Evolutionary conservation across 2,797 vertebrate genomes (phyloP), one percentile per base, ranked within the genome.

Genomic region (Nothura maculosa): DNA sequence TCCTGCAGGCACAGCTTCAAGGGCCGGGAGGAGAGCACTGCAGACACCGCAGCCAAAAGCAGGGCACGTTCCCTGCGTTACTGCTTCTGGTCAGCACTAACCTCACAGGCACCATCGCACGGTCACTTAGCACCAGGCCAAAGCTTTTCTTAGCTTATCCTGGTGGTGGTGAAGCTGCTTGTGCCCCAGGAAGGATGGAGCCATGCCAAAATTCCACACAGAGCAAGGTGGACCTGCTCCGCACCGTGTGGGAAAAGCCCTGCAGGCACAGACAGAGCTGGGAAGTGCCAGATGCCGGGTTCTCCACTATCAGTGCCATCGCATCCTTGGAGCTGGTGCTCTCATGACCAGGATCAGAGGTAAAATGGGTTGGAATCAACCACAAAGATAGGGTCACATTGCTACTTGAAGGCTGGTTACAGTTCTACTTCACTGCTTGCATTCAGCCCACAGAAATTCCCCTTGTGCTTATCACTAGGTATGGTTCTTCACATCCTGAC

Each of bases 391-490:
- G 64, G 2, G 0, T 28, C 85, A 61, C 0, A 0, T 43, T 80
- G 52, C 50, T 74, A 48, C 84, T 76, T 0, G 0, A 57, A 42
- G 80, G 4, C 28, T 89, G 64, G 13, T 24, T 34, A 19, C 38
- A n/a, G 77, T 93, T 81, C 36, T 85, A 12, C 34, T 45, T 87
- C 58, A 42, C 27, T 86, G 83, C 75, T 22, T 75, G 45, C 21
- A 32, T 60, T 76, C 74, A 47, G 47, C 30, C 90, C 75, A 63
- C 32, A 72, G 72, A 96, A 92, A 82, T 82, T 87, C 58, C 54
- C 45, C 42, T 81, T 72, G 62, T 64, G 90, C 48, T 66, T 81
- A 40, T 75, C 79, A 55, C 62, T 68, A 30, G 61, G 19, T 10
- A 54, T 34, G 66, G 50, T 66, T 30, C 84, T 82, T 87, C 50